Percentiles rank a stretch among this genome's conserved stretches.
These are phyloP conservation scores for Pocillopora grandis DNA, from an alignment of 92 coral and sea anemone species.

Conservation along the genomic window DNA sequence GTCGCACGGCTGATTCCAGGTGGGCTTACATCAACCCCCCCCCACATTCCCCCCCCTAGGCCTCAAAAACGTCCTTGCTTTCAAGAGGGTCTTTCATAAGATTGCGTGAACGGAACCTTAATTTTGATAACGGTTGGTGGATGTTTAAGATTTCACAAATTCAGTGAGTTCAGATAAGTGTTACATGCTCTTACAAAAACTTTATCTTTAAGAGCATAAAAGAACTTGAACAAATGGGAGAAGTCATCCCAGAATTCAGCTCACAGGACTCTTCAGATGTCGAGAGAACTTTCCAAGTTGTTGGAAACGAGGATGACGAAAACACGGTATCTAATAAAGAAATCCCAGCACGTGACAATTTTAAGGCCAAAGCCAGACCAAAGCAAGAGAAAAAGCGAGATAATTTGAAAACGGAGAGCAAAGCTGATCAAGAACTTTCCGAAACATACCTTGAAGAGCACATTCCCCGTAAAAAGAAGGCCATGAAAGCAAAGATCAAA, in stretches of 20 bases:
- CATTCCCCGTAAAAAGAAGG: constrained; percentile 66
- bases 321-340: background rate
- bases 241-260: background rate
- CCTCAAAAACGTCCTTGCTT: too few species aligned
- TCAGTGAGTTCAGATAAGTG: background rate
- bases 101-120: too few species aligned
- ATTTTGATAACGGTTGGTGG: too few species aligned
- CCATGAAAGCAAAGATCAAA: constrained; percentile 50
- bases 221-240: constrained; percentile 36
- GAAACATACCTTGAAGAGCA: constrained; percentile 30
- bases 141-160: background rate
- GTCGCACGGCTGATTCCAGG: too few species aligned
- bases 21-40: too few species aligned
- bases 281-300: constrained; percentile 21
- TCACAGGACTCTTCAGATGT: constrained; percentile 24
- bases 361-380: background rate
- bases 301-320: background rate
- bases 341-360: constrained; percentile 12
- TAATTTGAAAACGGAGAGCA: constrained; percentile 8
- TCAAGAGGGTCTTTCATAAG: too few species aligned
- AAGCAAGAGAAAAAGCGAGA: constrained; percentile 26
- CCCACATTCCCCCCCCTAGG: too few species aligned
- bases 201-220: constrained; percentile 24
- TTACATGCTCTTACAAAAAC: background rate
- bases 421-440: constrained; percentile 12